A percentile compares a stretch with the other conserved stretches of the same genome.
These are phyloP conservation scores for Lontra canadensis DNA, from an alignment of 2,113 vertebrate species.

Conservation along the genomic window DNA sequence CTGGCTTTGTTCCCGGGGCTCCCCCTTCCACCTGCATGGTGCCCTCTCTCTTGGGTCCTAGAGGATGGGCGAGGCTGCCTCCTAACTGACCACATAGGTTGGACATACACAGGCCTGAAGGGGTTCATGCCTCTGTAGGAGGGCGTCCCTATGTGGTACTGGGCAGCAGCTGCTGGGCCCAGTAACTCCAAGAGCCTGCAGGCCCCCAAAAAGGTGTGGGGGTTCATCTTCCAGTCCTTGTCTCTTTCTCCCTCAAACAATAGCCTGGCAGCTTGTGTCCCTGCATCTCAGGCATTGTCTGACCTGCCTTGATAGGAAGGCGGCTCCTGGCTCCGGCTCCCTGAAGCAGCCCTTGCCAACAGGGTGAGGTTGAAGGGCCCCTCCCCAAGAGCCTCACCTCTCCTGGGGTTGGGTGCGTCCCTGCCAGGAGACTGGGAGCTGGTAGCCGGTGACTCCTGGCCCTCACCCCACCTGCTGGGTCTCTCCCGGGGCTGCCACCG, in stretches of 20 bases:
- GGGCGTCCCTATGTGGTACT: not conserved
- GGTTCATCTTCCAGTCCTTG: not conserved
- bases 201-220: not conserved
- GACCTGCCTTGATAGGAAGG: not conserved
- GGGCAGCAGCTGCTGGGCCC: not conserved
- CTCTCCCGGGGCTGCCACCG: not conserved
- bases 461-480: not conserved
- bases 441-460: not conserved
- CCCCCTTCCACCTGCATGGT: not conserved
- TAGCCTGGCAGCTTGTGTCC: not conserved
- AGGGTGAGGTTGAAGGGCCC: not conserved
- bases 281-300: conserved; percentile 48
- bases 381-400: not conserved
- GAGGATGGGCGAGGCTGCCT: not conserved
- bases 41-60: not conserved
- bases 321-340: not conserved
- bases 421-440: not conserved
- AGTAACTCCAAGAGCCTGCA: not conserved
- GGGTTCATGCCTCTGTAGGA: not conserved
- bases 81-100: not conserved
- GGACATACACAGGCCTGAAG: not conserved
- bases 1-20: not conserved
- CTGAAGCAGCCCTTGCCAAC: not conserved
- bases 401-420: not conserved
- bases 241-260: conserved; percentile 33